A percentile compares a stretch with the other conserved stretches of the same genome.
Conservation (phyloP, 2,888 invertebrate species). For the Mythimna impura region DNA sequence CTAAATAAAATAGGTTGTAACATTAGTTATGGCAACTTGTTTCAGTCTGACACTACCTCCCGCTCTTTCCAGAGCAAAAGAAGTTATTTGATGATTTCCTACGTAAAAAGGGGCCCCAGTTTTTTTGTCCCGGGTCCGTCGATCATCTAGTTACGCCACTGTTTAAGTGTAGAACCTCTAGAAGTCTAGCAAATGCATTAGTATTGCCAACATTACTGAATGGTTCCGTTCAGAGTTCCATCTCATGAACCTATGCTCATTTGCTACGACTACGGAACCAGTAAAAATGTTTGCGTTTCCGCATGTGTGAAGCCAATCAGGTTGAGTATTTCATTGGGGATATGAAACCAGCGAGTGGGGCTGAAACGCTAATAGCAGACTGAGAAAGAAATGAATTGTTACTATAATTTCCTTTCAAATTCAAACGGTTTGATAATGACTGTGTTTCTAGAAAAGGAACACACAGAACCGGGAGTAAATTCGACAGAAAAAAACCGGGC, state of each 20-base stretch:
- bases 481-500: no score
- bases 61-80: no score
- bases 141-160: no score
- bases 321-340: constrained; percentile 59
- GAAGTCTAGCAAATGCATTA: constrained; percentile 44
- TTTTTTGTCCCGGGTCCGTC: no score
- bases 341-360: constrained; percentile 25
- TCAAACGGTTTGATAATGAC: not conserved
- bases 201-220: constrained; percentile 55
- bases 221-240: constrained; percentile 32
- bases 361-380: not conserved
- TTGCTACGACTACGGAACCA: constrained; percentile 42
- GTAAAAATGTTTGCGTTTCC: constrained; percentile 65
- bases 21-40: no score
- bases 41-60: no score
- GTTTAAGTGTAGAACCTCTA: constrained; percentile 10
- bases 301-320: constrained; percentile 63
- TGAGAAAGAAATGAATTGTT: not conserved
- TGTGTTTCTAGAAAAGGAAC: no score
- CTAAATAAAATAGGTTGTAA: no score
- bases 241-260: constrained; percentile 51
- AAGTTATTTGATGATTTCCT: no score
- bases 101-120: no score
- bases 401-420: not conserved
- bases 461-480: no score